Conservation (phyloP, 2,888 invertebrate species). For the Limnephilus rhombicus region DNA sequence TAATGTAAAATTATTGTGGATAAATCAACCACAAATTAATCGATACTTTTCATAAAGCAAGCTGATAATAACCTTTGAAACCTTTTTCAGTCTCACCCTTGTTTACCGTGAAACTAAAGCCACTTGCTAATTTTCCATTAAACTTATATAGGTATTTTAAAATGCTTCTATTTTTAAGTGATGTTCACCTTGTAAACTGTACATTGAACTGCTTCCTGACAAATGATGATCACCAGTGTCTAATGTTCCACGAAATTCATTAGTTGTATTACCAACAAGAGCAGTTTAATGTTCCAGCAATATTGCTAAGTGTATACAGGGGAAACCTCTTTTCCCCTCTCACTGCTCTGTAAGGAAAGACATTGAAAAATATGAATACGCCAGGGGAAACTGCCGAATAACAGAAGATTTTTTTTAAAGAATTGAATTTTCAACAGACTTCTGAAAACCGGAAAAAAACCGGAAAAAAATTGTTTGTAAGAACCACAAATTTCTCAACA, state of each 20-base stretch:
- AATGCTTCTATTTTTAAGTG: slow-evolving; percentile 19
- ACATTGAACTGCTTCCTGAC: slow-evolving; percentile 16
- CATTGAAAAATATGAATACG: not conserved
- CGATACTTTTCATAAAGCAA: not conserved
- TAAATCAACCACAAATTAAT: not conserved
- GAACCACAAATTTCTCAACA: too few relatives aligned
- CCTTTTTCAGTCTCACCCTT: not conserved
- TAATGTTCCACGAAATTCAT: slow-evolving; percentile 14
- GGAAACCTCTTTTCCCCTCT: not conserved
- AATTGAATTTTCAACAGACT: not conserved
- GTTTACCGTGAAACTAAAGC: not conserved
- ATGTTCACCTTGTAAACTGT: not conserved
- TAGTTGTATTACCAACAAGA: slow-evolving; percentile 27
- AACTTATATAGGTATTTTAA: not conserved
- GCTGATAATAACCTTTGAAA: not conserved
- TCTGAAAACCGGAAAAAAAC: too few relatives aligned
- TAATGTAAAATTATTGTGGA: too few relatives aligned
- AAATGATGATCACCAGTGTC: slow-evolving; percentile 2
- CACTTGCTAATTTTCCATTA: not conserved
- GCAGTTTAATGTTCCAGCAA: slow-evolving; percentile 32
- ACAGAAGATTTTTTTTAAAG: not conserved
- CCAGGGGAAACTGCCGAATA: not conserved
- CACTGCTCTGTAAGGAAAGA: not conserved
- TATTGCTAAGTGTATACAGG: slow-evolving; percentile 22
- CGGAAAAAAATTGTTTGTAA: too few relatives aligned